These are phyloP conservation scores for Drosophila tristis DNA, from an alignment of 1,140 invertebrate genomes.

Conservation along the genomic window DNA sequence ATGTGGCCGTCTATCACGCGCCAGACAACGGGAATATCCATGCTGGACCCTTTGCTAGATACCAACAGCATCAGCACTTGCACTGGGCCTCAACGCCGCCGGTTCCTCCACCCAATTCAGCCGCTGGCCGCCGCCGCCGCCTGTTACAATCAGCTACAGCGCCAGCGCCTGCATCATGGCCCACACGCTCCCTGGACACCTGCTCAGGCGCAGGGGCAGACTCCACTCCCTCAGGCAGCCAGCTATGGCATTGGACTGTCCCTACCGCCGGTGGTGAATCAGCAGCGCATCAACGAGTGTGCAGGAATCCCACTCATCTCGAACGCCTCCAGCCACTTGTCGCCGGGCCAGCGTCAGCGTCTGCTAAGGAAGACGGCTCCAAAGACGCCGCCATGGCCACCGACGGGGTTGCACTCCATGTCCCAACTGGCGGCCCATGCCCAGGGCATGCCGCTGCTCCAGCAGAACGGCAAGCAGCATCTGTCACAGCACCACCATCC, in stretches of 20 bases:
- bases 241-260: constrained; percentile 12
- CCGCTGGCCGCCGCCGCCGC: constrained; percentile 1
- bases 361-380: constrained; percentile 62
- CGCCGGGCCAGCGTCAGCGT: constrained; percentile 67
- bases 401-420: constrained; percentile 62
- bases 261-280: constrained; percentile 57
- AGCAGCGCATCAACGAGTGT: constrained; percentile 85
- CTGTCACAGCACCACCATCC: constrained; percentile 85
- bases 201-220: constrained; percentile 21
- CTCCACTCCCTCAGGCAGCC: not conserved
- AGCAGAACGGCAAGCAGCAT: constrained; percentile 80
- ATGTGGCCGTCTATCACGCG: constrained; percentile 74
- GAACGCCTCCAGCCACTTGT: constrained; percentile 85
- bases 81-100: not conserved
- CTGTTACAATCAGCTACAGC: constrained; percentile 37
- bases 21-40: constrained; percentile 52
- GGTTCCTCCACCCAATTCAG: constrained; percentile 1
- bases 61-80: constrained; percentile 36
- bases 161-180: constrained; percentile 44
- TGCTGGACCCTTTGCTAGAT: constrained; percentile 53
- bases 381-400: constrained; percentile 13
- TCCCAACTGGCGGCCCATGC: constrained; percentile 90
- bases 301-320: constrained; percentile 89
- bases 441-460: constrained; percentile 90
- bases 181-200: constrained; percentile 9